Conservation (phyloP, 2,888 invertebrate genomes). For the Agrochola circellaris region DNA sequence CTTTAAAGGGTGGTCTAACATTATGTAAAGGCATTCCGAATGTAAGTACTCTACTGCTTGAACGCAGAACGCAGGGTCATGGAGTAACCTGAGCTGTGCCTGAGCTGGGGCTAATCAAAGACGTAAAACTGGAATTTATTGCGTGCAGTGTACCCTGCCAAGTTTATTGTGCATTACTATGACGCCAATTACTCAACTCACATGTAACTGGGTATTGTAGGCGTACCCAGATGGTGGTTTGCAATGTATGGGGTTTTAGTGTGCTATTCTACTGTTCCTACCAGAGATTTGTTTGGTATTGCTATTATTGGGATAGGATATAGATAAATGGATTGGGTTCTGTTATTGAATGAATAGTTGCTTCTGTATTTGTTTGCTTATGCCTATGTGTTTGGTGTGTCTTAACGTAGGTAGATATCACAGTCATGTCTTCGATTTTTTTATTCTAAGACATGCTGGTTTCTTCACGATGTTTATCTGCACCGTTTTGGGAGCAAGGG, state of each 20-base stretch:
- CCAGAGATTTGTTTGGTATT: constrained; percentile 45
- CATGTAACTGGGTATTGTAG: constrained; percentile 73
- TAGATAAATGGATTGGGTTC: background rate
- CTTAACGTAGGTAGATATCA: background rate
- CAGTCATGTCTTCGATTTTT: too few species aligned
- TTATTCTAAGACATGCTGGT: too few species aligned
- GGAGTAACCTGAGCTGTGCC: constrained; percentile 83
- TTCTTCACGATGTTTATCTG: too few species aligned
- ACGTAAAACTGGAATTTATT: constrained; percentile 89
- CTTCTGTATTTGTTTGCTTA: background rate
- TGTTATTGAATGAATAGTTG: constrained; percentile 21
- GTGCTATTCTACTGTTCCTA: constrained; percentile 16
- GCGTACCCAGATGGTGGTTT: constrained; percentile 47
- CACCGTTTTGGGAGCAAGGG: too few species aligned
- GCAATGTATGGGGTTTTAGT: constrained; percentile 40
- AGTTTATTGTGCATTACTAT: constrained; percentile 88
- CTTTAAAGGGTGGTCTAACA: constrained; percentile 82
- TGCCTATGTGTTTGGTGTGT: background rate
- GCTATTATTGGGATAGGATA: constrained; percentile 24
- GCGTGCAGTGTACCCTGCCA: constrained; percentile 86
- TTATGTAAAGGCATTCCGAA: constrained; percentile 62
- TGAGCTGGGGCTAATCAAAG: constrained; percentile 83
- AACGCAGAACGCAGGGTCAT: constrained; percentile 71
- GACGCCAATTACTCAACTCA: constrained; percentile 89
- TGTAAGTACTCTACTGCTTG: constrained; percentile 49